Base-by-base conservation (phyloP, 1,140 invertebrate genomes). In the Cheumatopsyche charites region DNA sequence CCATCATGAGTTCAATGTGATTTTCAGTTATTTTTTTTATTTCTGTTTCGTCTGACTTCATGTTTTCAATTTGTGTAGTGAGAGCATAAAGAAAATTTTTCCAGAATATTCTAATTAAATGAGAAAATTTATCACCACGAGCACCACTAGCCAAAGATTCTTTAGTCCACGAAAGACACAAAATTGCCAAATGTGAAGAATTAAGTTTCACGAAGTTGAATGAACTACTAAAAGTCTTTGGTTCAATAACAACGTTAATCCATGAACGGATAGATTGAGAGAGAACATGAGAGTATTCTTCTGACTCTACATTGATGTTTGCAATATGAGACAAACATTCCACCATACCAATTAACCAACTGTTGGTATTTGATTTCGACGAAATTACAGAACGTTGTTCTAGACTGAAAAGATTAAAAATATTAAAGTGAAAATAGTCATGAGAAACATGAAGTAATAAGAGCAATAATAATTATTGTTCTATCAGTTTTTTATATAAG, bases 321-420 rank as follows among this genome's bases (percentile, higher is more conserved):
- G 90, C 79, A 21, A 87, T 78, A 77, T 88, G 93, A 23, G 87
- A 86, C 19, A 91, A 75, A 79, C 92, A 93, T 81, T 94, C 92
- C 21, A 89, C 82, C 76, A 88, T 90, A 7, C 90, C 86, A 71
- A 80, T 86, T 0, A 88, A 81, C 21, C 92, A 83, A 0, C 88
- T 86, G 21, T 83, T 79, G 43, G 82, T 84, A 81, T 93, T 91
- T 9, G 85, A 88, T 15, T 80, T 79, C 77, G 87, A 90, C 1
- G 82, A 77, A 71, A 82, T 80, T 4, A 87, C 82, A 74, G 77
- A 82, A 67, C 83, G 84, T 19, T 80, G 79, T 26, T 79, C 83
- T 74, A 91, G 83, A 9, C 88, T 90, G 78, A 65, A 82, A 83
- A 45, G 9, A 36, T 36, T 3, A 36, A 4, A 36, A 36, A 36